Percentiles rank a stretch among this genome's conserved stretches.
Evolutionary conservation across 2,113 vertebrate species (phyloP).

Genomic region (Sinocyclocheilus rhinocerous): DNA sequence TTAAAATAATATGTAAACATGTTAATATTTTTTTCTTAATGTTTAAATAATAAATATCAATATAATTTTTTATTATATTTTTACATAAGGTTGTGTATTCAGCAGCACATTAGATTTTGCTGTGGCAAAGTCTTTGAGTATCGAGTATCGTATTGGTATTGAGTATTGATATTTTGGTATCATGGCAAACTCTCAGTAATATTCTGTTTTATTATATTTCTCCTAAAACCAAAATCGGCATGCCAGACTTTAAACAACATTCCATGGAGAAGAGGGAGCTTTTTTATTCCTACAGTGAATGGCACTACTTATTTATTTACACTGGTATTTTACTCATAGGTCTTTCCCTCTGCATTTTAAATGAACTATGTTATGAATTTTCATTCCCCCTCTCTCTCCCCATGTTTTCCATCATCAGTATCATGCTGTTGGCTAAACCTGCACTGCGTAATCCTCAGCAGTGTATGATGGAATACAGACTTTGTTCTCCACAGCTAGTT

Average conservation of each 20-base stretch:
- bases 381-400: too few species aligned
- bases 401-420: not conserved
- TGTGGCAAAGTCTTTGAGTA: not conserved
- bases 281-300: not conserved
- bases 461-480: conserved; percentile 4
- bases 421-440: conserved; percentile 16
- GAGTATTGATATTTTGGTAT: not conserved
- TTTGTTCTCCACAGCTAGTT: not conserved
- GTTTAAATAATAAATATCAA: not conserved
- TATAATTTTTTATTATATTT: not conserved
- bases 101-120: not conserved
- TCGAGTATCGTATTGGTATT: not conserved
- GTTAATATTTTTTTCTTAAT: not conserved
- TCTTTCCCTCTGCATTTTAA: not conserved
- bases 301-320: conserved; percentile 25
- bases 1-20: too few species aligned
- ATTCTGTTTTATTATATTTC: conserved; percentile 8
- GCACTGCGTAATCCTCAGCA: conserved; percentile 7
- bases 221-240: not conserved
- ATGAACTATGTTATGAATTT: too few species aligned
- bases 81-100: not conserved
- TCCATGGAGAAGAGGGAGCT: not conserved
- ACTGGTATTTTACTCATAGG: not conserved
- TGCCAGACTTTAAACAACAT: not conserved
- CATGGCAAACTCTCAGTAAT: not conserved